These are phyloP conservation scores for Plectropomus leopardus DNA, from an alignment of 2,113 vertebrate genomes.

Conservation along the genomic window DNA sequence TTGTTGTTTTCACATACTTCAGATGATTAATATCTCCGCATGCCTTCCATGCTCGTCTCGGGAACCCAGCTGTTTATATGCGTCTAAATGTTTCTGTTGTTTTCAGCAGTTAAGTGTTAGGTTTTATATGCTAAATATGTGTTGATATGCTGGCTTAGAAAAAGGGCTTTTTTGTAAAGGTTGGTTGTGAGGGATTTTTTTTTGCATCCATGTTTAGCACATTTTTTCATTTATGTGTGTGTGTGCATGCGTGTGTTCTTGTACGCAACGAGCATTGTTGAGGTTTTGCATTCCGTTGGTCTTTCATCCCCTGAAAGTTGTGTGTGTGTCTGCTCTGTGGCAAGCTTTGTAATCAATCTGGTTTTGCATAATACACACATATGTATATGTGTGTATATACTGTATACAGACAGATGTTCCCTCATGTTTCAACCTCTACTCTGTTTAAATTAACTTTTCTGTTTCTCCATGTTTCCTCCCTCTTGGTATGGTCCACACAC, in stretches of 20 bases:
- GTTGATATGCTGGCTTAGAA: background rate
- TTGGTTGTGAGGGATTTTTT: background rate
- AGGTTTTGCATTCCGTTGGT: slow-evolving; percentile 19
- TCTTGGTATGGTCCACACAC: slow-evolving; percentile 15
- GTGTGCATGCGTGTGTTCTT: background rate
- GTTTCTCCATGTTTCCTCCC: background rate
- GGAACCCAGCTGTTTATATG: slow-evolving; percentile 24
- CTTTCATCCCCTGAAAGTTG: slow-evolving; percentile 27
- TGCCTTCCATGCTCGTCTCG: background rate
- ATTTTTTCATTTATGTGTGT: background rate
- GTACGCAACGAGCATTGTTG: slow-evolving; percentile 16
- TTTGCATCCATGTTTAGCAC: background rate
- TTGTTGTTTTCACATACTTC: slow-evolving; percentile 30
- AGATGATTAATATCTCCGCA: slow-evolving; percentile 24
- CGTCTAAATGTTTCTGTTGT: slow-evolving; percentile 7
- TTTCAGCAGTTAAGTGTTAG: background rate
- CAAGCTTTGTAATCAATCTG: slow-evolving; percentile 45
- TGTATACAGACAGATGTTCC: slow-evolving; percentile 8
- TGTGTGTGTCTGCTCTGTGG: slow-evolving; percentile 31
- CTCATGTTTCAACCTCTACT: slow-evolving; percentile 17
- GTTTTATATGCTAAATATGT: background rate
- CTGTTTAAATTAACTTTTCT: slow-evolving; percentile 27
- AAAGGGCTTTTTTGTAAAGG: background rate
- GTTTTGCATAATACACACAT: slow-evolving; percentile 15
- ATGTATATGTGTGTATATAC: background rate